phyloP scores from a whole-genome alignment of 2,888 invertebrate genomes.

The Nasonia oneida region DNA sequence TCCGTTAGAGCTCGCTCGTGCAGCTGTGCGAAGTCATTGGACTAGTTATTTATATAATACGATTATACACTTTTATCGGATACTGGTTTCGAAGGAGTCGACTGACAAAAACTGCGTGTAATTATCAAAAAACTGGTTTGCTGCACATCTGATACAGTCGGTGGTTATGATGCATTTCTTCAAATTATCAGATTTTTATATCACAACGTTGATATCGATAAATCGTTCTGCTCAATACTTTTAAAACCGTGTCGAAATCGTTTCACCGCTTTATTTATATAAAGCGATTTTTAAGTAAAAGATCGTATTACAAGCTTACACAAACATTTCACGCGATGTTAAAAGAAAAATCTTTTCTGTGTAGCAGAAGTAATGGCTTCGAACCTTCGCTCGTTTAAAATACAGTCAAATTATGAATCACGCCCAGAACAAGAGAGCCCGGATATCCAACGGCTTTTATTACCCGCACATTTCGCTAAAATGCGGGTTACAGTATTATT shows the following conservation, averaged over 20 bases:
- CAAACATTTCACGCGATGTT: background rate
- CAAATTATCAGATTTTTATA: background rate
- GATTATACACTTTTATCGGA: background rate
- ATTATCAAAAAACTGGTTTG: background rate
- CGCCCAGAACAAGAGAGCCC: background rate
- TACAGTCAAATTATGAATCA: background rate
- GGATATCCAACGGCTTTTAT: background rate
- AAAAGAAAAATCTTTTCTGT: background rate
- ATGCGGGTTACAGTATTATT: background rate
- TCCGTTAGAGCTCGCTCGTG: too few species aligned
- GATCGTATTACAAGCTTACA: too few species aligned
- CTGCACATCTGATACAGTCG: background rate
- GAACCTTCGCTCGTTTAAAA: background rate
- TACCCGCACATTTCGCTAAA: background rate
- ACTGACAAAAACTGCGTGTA: background rate
- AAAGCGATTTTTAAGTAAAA: too few species aligned
- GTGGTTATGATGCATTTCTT: background rate
- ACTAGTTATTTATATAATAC: slow-evolving; percentile 8
- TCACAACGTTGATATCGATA: background rate
- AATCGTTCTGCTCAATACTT: too few species aligned
- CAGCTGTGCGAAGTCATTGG: background rate
- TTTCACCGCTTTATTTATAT: too few species aligned
- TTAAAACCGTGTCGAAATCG: too few species aligned
- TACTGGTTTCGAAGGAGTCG: background rate
- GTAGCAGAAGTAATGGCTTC: background rate